phyloP scores from a whole-genome alignment of 2,113 vertebrate species.

The Mesoclemmys tuberculata region DNA sequence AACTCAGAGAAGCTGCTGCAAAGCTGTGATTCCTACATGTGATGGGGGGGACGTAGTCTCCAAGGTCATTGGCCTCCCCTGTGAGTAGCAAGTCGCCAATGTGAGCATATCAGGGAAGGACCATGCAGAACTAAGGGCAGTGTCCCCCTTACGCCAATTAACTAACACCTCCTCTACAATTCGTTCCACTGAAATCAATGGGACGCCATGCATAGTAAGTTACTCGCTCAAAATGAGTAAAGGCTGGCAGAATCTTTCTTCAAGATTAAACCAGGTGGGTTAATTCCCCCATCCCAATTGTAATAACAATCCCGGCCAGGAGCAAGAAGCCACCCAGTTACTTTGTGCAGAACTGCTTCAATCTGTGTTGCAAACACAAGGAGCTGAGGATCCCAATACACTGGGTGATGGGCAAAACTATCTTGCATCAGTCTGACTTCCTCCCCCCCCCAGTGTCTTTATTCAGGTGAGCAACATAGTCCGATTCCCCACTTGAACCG shows the following conservation, averaged over 20 bases:
- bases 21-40: not conserved
- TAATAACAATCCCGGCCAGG: constrained; percentile 5
- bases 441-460: not conserved
- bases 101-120: not conserved
- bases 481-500: not conserved
- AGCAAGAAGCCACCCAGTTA: constrained; percentile 30
- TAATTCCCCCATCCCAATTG: not conserved
- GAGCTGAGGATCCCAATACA: constrained; percentile 31
- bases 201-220: not conserved
- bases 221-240: not conserved
- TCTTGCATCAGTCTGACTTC: constrained; percentile 14
- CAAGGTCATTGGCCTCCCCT: not conserved
- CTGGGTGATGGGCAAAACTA: constrained; percentile 43
- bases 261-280: not conserved
- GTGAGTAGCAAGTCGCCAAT: not conserved
- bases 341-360: constrained; percentile 37
- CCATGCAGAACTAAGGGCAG: not conserved
- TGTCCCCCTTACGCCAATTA: not conserved
- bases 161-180: not conserved
- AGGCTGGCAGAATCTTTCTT: not conserved
- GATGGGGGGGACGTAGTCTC: not conserved
- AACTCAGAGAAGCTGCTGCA: not conserved
- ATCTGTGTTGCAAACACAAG: constrained; percentile 35
- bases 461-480: not conserved
- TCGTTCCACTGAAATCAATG: not conserved